Conservation (phyloP, 2,797 vertebrate species). For the Gallinago nigripennis region DNA sequence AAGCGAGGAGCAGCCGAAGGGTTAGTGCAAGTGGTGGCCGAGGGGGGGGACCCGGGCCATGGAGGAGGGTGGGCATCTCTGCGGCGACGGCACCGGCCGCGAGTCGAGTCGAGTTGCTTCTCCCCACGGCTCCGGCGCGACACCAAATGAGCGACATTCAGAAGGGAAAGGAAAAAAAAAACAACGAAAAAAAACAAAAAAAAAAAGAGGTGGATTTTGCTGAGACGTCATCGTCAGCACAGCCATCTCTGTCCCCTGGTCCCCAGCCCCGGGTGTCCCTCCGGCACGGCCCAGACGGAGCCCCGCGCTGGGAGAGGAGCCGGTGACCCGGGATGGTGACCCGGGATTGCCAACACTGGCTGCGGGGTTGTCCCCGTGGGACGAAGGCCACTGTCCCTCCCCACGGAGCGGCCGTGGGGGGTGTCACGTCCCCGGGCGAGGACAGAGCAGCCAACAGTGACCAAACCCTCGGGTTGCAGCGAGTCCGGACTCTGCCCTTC, state of each 20-base stretch:
- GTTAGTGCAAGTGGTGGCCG: background rate
- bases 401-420: background rate
- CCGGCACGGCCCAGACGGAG: background rate
- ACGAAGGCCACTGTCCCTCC: background rate
- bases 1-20: too few species aligned
- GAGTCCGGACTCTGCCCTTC: background rate
- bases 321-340: rapidly evolving
- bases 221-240: background rate
- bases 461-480: background rate
- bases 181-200: rapidly evolving
- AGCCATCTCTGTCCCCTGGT: background rate
- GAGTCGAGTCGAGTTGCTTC: background rate
- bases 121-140: background rate
- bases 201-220: background rate
- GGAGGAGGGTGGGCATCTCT: background rate
- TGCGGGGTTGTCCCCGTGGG: rapidly evolving
- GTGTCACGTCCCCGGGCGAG: background rate
- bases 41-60: background rate
- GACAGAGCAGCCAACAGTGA: background rate
- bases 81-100: rapidly evolving
- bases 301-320: background rate
- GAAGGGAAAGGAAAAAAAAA: background rate
- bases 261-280: background rate
- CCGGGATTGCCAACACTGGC: background rate
- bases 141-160: background rate